These are phyloP conservation scores for Aptenodytes patagonicus DNA, from an alignment of 2,113 vertebrate genomes.

Conservation along the genomic window DNA sequence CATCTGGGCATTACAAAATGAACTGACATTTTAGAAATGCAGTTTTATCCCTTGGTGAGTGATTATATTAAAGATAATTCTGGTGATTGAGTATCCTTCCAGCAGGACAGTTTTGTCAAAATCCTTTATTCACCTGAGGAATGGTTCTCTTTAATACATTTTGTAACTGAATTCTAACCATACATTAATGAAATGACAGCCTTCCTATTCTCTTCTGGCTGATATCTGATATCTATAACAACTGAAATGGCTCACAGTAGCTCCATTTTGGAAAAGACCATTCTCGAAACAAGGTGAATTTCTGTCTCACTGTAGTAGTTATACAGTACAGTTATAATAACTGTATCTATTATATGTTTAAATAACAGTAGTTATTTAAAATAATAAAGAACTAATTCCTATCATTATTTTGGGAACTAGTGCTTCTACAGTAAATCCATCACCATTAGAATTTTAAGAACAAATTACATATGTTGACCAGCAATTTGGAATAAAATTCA, in stretches of 20 bases:
- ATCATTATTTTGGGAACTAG: not conserved
- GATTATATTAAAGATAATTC: conserved; percentile 57
- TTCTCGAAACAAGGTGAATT: not conserved
- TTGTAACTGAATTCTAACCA: conserved; percentile 1
- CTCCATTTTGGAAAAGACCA: not conserved
- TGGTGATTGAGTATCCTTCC: conserved; percentile 48
- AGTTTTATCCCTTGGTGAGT: conserved; percentile 5
- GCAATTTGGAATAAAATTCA: not conserved
- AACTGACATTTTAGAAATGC: conserved; percentile 59
- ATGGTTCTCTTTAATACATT: conserved; percentile 26
- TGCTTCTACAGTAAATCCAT: not conserved
- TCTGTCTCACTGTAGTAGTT: not conserved
- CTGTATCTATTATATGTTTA: too few species aligned
- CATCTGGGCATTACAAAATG: conserved; percentile 9
- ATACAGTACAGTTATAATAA: not conserved
- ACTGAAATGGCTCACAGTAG: not conserved
- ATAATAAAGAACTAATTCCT: not conserved
- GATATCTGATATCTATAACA: not conserved
- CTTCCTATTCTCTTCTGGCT: not conserved
- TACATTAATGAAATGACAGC: conserved; percentile 36
- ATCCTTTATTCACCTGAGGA: conserved; percentile 54
- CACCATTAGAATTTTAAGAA: not conserved
- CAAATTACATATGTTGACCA: not conserved
- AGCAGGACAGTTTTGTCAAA: conserved; percentile 41
- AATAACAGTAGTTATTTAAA: not conserved